phyloP scores from a whole-genome alignment of 1,140 invertebrate species.

The Bacillus rossius region DNA sequence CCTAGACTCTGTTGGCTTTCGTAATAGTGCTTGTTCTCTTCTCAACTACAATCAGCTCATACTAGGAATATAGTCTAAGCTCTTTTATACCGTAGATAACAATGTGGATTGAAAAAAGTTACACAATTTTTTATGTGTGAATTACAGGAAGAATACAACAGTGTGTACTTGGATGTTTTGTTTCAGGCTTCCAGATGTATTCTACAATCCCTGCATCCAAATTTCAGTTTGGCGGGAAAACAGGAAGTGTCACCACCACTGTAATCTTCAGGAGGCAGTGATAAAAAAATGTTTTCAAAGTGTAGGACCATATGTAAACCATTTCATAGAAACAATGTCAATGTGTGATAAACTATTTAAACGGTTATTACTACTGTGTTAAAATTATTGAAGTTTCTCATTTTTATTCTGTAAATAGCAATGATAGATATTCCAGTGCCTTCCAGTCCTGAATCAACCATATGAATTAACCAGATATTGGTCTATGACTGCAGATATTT shows the following conservation, averaged over 20 bases:
- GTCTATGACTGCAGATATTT: too few species aligned
- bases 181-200: constrained; percentile 55
- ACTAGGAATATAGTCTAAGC: not conserved
- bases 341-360: too few species aligned
- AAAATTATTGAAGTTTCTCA: too few species aligned
- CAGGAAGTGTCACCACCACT: constrained; percentile 65
- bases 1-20: not conserved
- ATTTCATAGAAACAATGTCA: too few species aligned
- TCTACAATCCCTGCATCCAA: constrained; percentile 67
- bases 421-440: too few species aligned
- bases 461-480: too few species aligned
- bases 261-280: constrained; percentile 62
- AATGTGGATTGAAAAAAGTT: not conserved
- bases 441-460: too few species aligned
- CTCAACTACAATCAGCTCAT: not conserved
- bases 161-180: constrained; percentile 18
- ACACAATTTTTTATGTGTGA: not conserved
- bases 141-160: not conserved
- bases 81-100: not conserved
- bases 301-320: too few species aligned
- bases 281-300: too few species aligned
- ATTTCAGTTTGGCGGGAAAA: constrained; percentile 80
- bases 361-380: too few species aligned
- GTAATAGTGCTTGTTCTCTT: not conserved
- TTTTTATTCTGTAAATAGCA: too few species aligned